Base-by-base conservation (phyloP, 2,888 invertebrate species). In the Neoaliturus tenellus region DNA sequence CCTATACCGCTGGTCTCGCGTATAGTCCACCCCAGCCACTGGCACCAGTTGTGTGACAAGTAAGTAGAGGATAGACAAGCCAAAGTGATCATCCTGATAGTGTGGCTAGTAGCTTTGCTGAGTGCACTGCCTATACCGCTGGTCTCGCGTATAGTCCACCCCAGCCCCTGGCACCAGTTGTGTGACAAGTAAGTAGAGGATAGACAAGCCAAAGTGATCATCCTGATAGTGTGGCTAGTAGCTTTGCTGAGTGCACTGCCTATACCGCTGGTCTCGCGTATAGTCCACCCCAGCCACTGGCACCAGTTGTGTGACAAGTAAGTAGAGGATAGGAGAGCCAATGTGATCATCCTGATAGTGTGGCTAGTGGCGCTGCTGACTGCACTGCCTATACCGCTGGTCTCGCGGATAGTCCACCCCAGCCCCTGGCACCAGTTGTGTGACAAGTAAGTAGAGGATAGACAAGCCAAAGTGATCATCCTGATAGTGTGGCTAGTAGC, bases 201-300 rank as follows among this genome's bases (percentile, higher is more conserved):
- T n/a, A n/a, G 92, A 44, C 93, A 93, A 20, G 95, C 96, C 0
- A 93, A 94, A 85, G 89, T 94, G 83, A 93, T 95, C 62, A 96
- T 97, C 41, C 91, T 92, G 0, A 90, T 92, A 0, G 95, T 97
- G 0, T 97, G 97, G 97, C 87, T 93, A 0, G 92, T 96, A 0
- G 96, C 98, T 0, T 90, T 96, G 28, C 92, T 94, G 2, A 96
- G 97, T 0, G 97, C 97, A 0, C 92, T 96, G 28, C 98, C 98
- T 0, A 96, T 96, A 67, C 94, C 95, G 0, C 91, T 97, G 0
- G 94, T 96, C n/a, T 95, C 96, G 0, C 91, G 92, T 84, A 90
- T 95, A 44, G 90, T 91, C 8, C 93, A 94, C 86, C 96, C 96
- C 0, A 91, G 92, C 92, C 94, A 95, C 89, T 89, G 83, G 28